Conservation (phyloP, 2,888 invertebrate species). For the Calameuta filiformis region DNA sequence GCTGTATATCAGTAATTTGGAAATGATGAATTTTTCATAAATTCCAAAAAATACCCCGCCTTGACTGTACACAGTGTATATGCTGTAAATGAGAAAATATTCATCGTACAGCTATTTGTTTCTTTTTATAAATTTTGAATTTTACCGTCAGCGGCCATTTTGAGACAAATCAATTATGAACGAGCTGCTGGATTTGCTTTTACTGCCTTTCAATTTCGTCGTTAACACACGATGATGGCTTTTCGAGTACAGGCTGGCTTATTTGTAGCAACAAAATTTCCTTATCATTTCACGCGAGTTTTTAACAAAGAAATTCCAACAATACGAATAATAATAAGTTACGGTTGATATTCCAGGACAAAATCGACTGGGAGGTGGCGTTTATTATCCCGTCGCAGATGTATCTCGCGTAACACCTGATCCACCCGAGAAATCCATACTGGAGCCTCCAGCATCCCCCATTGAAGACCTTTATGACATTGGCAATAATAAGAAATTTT, state of each 20-base stretch:
- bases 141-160: too few relatives aligned
- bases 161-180: too few relatives aligned
- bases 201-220: too few relatives aligned
- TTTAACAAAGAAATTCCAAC: too few relatives aligned
- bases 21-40: background rate
- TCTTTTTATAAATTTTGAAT: too few relatives aligned
- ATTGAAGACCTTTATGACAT: background rate
- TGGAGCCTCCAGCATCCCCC: slow-evolving; percentile 18
- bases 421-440: slow-evolving; percentile 45
- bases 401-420: slow-evolving; percentile 43
- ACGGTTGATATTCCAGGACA: background rate
- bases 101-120: too few relatives aligned
- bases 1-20: background rate
- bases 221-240: too few relatives aligned
- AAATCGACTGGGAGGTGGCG: background rate
- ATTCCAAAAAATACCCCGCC: background rate
- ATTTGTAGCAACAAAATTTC: too few relatives aligned
- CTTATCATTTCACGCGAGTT: too few relatives aligned
- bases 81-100: too few relatives aligned
- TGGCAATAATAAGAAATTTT: background rate
- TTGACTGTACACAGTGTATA: background rate
- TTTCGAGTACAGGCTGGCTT: too few relatives aligned
- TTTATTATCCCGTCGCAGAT: slow-evolving; percentile 35
- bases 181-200: too few relatives aligned
- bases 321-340: background rate